Conservation (phyloP, 2,797 vertebrate species). For the Picus viridis region DNA sequence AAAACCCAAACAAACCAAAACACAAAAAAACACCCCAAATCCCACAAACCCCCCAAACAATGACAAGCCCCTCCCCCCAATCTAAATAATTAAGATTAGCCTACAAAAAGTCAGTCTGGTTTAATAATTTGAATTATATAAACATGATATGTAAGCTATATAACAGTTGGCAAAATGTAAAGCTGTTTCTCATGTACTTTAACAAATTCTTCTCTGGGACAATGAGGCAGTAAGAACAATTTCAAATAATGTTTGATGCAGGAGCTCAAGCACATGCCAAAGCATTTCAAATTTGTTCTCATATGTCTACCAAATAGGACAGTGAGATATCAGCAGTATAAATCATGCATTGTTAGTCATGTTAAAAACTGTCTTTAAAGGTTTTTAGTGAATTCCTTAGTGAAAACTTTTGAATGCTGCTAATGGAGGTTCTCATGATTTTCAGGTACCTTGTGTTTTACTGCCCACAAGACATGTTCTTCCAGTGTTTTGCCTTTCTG, state of each 20-base stretch:
- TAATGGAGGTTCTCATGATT: neutral
- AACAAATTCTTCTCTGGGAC: neutral
- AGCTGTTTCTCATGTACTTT: neutral
- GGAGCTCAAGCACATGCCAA: neutral
- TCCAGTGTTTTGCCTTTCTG: conserved; percentile 79
- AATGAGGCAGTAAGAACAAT: neutral
- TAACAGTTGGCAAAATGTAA: neutral
- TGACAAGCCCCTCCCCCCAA: too few species aligned
- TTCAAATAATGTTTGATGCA: neutral
- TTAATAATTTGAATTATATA: neutral
- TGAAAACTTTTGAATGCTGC: neutral
- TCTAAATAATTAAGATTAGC: neutral
- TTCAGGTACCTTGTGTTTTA: conserved; percentile 95
- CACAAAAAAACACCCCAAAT: neutral
- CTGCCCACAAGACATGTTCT: conserved; percentile 89
- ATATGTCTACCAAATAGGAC: neutral
- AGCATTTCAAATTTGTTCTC: neutral
- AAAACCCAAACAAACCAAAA: neutral
- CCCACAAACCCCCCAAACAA: too few species aligned
- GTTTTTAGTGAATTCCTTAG: neutral
- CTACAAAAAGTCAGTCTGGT: neutral
- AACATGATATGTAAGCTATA: neutral
- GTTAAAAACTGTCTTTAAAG: neutral
- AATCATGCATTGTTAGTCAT: neutral
- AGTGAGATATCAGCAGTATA: neutral